Percentiles rank a stretch among this genome's conserved stretches.
These are phyloP conservation scores for Spheniscus humboldti DNA, from an alignment of 2,797 vertebrate genomes.

Conservation along the genomic window DNA sequence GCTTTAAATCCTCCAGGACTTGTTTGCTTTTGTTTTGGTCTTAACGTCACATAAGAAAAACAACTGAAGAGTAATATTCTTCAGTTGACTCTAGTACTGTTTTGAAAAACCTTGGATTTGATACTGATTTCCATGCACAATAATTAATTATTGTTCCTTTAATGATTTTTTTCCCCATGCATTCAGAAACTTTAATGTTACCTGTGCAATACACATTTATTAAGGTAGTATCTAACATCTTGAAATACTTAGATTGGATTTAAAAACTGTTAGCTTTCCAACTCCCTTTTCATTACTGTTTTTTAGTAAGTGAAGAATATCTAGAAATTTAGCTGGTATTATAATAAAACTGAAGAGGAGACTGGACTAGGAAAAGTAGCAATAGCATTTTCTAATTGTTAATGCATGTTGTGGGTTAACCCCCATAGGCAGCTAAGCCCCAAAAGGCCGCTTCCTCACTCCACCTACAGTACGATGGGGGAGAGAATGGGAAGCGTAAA, in stretches of 20 bases:
- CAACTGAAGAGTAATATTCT: not conserved
- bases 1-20: not conserved
- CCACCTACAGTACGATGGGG: no score
- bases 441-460: not conserved
- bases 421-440: not conserved
- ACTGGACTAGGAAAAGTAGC: not conserved
- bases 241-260: not conserved
- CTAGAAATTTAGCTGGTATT: not conserved
- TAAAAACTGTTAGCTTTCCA: not conserved
- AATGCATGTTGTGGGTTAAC: not conserved
- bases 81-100: not conserved
- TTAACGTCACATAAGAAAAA: not conserved
- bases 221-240: not conserved
- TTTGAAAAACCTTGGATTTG: not conserved
- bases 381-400: not conserved
- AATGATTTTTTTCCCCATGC: not conserved
- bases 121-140: not conserved
- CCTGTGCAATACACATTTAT: not conserved
- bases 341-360: not conserved
- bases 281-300: not conserved
- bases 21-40: not conserved
- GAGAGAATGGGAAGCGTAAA: not conserved
- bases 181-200: not conserved
- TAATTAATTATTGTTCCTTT: not conserved
- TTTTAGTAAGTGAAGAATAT: not conserved